Evolutionary conservation across 30 jellyfish, hydroid and myxozoan genomes (phyloP).

Genomic region (Hydractinia symbiolongicarpus): DNA sequence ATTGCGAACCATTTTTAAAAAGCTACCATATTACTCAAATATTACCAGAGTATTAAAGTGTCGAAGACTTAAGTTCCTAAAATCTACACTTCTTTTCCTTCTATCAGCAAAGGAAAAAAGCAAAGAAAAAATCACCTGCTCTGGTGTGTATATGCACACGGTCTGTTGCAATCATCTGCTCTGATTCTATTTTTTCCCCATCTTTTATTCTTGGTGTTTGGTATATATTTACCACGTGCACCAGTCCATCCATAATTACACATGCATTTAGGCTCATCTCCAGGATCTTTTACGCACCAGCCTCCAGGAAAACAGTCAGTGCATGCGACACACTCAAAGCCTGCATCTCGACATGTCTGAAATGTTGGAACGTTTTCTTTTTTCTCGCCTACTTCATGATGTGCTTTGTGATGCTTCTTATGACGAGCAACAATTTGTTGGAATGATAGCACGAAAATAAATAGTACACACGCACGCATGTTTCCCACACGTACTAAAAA

Average conservation of each 20-base stretch:
- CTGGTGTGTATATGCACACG: conserved; percentile 22
- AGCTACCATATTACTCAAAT: no score
- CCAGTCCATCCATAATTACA: conserved; percentile 37
- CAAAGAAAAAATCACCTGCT: conserved; percentile 6
- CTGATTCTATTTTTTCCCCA: conserved; percentile 28
- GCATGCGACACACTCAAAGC: neutral
- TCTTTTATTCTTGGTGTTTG: neutral
- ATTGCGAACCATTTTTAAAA: no score
- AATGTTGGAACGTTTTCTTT: no score
- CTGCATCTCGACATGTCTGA: conserved; percentile 4
- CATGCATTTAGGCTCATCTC: conserved; percentile 1
- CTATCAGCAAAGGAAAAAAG: neutral
- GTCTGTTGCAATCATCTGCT: conserved; percentile 2
- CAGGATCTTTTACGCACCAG: neutral
- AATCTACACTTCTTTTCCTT: no score
- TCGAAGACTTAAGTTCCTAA: no score
- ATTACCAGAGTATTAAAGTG: no score
- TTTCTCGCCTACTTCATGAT: no score
- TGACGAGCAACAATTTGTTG: no score
- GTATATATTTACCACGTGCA: neutral
- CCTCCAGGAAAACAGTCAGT: conserved; percentile 16
- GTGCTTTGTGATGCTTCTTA: no score
- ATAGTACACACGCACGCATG: no score
- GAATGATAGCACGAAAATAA: no score
- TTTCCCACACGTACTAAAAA: no score